A percentile compares a stretch with the other conserved stretches of the same genome.
phyloP scores from a whole-genome alignment of 2,888 invertebrate species.

The Brenthis hecate region DNA sequence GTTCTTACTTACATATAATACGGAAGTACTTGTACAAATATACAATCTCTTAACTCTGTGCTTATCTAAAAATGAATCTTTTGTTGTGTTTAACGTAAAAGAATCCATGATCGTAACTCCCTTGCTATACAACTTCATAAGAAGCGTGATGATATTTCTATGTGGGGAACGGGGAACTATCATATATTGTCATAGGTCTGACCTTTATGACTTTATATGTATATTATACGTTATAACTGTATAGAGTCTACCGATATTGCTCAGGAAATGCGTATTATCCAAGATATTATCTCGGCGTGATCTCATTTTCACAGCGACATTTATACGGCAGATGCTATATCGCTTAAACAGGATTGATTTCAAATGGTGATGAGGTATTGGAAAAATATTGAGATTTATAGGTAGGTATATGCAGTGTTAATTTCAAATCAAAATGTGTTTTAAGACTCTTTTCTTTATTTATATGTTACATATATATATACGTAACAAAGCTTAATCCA shows the following conservation, averaged over 20 bases:
- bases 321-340: slow-evolving; percentile 51
- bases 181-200: slow-evolving; percentile 20
- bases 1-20: no score
- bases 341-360: slow-evolving; percentile 10
- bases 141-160: background rate
- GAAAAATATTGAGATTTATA: background rate
- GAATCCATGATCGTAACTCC: slow-evolving; percentile 4
- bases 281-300: slow-evolving; percentile 50
- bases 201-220: slow-evolving; percentile 15
- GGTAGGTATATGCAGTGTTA: background rate
- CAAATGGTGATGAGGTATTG: slow-evolving; percentile 4
- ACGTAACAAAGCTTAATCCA: no score
- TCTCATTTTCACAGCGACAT: slow-evolving; percentile 48
- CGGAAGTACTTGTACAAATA: background rate
- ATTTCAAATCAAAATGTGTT: no score
- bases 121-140: slow-evolving; percentile 3
- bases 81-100: background rate
- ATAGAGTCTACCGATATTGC: slow-evolving; percentile 21
- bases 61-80: background rate
- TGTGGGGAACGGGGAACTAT: background rate
- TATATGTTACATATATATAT: background rate
- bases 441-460: no score
- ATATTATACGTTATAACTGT: slow-evolving; percentile 17
- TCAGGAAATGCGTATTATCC: slow-evolving; percentile 45
- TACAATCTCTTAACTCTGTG: background rate